Evolutionary conservation across 1,140 invertebrate genomes (phyloP).

Genomic region (Brachionus asplanchnoidis): DNA sequence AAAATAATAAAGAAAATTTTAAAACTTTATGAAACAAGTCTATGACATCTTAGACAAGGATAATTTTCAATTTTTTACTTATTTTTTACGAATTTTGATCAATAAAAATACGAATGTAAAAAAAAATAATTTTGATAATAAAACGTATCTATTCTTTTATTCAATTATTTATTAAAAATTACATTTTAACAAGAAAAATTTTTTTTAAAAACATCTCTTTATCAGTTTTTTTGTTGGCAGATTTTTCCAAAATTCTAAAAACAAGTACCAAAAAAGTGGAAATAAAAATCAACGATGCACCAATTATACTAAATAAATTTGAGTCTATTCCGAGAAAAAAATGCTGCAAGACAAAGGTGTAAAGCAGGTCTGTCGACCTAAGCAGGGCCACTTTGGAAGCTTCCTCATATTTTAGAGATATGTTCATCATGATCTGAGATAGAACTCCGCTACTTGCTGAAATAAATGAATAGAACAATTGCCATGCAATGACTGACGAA

Average conservation of each 20-base stretch:
- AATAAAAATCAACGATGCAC: conserved; percentile 4
- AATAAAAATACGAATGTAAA: conserved; percentile 16
- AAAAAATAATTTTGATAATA: conserved; percentile 10
- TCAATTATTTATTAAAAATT: not conserved
- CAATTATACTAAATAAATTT: conserved; percentile 22
- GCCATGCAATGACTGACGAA: not conserved
- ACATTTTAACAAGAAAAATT: not conserved
- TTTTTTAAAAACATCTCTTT: not conserved
- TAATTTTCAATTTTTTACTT: not conserved
- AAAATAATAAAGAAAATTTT: not conserved
- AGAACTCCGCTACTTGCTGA: conserved; percentile 9
- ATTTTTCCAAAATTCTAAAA: conserved; percentile 25
- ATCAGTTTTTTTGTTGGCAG: not conserved
- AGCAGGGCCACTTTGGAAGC: conserved; percentile 15
- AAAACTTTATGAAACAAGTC: not conserved
- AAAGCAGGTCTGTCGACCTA: conserved; percentile 16
- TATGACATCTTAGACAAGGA: not conserved
- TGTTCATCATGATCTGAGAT: conserved; percentile 33
- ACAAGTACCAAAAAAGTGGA: not conserved
- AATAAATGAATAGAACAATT: conserved; percentile 11
- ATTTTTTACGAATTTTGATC: not conserved
- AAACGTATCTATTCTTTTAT: not conserved
- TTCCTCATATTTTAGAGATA: conserved; percentile 26
- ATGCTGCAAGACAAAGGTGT: conserved; percentile 21
- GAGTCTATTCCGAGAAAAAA: conserved; percentile 20